phyloP scores from a whole-genome alignment of 2,888 invertebrate species.

The Didymodactylos carnosus region DNA sequence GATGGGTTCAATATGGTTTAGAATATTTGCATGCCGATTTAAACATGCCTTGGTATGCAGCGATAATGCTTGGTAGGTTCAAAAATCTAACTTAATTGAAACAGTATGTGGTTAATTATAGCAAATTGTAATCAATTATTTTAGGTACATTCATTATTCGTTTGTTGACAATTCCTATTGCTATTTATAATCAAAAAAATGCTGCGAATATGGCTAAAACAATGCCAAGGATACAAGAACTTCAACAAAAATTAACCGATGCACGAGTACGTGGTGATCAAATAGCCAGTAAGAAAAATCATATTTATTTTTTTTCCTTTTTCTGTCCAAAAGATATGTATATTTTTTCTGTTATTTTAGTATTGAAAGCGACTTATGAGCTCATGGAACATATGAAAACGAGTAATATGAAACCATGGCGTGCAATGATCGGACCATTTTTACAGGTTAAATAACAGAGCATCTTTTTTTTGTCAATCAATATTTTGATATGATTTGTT shows the following conservation, averaged over 20 bases:
- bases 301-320: neutral
- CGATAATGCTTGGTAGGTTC: neutral
- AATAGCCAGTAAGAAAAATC: neutral
- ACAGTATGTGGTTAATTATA: neutral
- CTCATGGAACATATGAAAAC: constrained; percentile 61
- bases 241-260: neutral
- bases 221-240: constrained; percentile 66
- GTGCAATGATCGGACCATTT: constrained; percentile 44
- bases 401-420: constrained; percentile 57
- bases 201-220: constrained; percentile 2
- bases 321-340: neutral
- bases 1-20: constrained; percentile 12
- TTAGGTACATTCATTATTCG: constrained; percentile 8
- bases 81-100: neutral
- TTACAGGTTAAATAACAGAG: constrained; percentile 25
- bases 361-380: constrained; percentile 54
- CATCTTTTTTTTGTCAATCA: neutral
- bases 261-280: neutral
- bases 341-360: constrained; percentile 27
- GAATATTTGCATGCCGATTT: constrained; percentile 14
- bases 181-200: constrained; percentile 8
- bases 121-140: too few relatives aligned
- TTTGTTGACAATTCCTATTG: constrained; percentile 1
- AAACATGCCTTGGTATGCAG: constrained; percentile 15
- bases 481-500: constrained; percentile 34